A percentile compares a stretch with the other conserved stretches of the same genome.
phyloP scores from a whole-genome alignment of 2,888 invertebrate species.

The Apodemia zela region DNA sequence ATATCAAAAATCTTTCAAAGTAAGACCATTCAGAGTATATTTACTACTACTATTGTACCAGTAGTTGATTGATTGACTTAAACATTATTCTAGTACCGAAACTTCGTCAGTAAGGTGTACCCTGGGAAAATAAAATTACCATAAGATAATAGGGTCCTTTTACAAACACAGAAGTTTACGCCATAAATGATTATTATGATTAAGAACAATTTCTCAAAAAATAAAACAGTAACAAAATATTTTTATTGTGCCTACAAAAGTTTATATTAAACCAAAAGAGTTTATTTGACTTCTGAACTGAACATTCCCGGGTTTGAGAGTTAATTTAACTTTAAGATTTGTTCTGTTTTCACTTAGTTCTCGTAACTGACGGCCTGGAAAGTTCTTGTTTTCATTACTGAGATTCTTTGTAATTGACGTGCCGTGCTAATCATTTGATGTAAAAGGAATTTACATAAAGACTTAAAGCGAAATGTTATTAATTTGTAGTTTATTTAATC shows the following conservation, averaged over 20 bases:
- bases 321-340: slow-evolving; percentile 39
- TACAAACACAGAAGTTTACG: background rate
- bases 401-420: slow-evolving; percentile 24
- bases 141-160: background rate
- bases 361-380: slow-evolving; percentile 24
- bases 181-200: background rate
- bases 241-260: slow-evolving; percentile 9
- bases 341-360: slow-evolving; percentile 27
- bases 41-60: no score
- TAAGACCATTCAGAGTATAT: no score
- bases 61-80: no score
- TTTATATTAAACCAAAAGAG: slow-evolving; percentile 18
- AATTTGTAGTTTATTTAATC: background rate
- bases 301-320: slow-evolving; percentile 24
- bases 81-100: no score
- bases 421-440: slow-evolving; percentile 17
- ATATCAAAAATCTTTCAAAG: no score
- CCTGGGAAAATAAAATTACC: background rate
- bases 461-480: background rate
- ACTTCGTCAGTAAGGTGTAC: no score
- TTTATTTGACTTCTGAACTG: slow-evolving; percentile 19
- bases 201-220: slow-evolving; percentile 11
- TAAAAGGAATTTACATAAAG: slow-evolving; percentile 1
- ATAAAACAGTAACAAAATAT: background rate
- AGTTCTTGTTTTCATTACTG: slow-evolving; percentile 25